Conservation (phyloP, 1,140 invertebrate genomes). For the Drosophila mauritiana region DNA sequence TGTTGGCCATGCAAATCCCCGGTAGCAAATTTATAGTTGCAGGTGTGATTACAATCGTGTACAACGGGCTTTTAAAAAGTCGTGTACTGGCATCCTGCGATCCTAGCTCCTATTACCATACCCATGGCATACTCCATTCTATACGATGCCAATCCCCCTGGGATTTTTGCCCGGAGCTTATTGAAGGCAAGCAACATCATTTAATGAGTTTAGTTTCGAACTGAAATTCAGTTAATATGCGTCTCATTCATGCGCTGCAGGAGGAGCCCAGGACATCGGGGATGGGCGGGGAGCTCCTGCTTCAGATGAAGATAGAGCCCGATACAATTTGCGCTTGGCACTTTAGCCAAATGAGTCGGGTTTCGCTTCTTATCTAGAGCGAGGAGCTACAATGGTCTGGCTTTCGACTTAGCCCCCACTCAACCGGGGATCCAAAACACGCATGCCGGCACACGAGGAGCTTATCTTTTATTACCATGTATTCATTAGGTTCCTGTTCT, state of each 20-base stretch:
- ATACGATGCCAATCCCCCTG: neutral
- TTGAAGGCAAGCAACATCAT: slow-evolving; percentile 42
- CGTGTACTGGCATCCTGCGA: neutral
- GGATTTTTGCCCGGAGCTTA: slow-evolving; percentile 6
- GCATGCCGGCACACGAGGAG: slow-evolving; percentile 48
- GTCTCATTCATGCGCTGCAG: slow-evolving; percentile 50
- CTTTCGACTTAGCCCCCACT: neutral
- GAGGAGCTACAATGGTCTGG: slow-evolving; percentile 43
- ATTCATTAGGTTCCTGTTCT: slow-evolving; percentile 62
- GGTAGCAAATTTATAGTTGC: slow-evolving; percentile 63
- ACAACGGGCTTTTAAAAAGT: slow-evolving; percentile 35
- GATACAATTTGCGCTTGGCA: slow-evolving; percentile 70
- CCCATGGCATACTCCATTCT: neutral
- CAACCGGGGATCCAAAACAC: neutral
- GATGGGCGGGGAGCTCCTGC: neutral
- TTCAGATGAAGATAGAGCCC: slow-evolving; percentile 39
- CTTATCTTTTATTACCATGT: slow-evolving; percentile 78
- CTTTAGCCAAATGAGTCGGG: slow-evolving; percentile 70
- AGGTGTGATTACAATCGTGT: slow-evolving; percentile 70
- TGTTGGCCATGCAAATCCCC: slow-evolving; percentile 66
- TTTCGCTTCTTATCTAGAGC: slow-evolving; percentile 60
- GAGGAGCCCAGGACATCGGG: neutral
- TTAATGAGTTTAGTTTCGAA: slow-evolving; percentile 80
- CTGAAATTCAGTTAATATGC: slow-evolving; percentile 80
- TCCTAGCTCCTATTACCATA: neutral